Percentiles rank a stretch among this genome's conserved stretches.
phyloP scores from a whole-genome alignment of 2,888 invertebrate species.

The Acleris sparsana region DNA sequence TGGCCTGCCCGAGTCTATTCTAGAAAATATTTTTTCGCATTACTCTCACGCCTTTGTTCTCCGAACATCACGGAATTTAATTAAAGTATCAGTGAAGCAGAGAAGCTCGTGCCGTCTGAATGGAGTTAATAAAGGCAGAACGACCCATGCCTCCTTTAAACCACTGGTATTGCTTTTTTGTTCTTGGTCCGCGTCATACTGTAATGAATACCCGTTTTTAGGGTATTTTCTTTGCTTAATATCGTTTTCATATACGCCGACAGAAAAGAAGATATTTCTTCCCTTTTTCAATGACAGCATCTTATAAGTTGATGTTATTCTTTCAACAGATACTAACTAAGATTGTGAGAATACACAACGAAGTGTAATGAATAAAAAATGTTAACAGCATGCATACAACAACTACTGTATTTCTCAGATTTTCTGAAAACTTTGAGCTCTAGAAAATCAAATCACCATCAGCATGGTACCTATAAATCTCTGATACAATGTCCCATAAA shows the following conservation, averaged over 20 bases:
- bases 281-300: too few species aligned
- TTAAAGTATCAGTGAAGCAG: slow-evolving; percentile 22
- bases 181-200: background rate
- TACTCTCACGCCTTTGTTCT: background rate
- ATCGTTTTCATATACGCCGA: background rate
- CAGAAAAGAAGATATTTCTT: too few species aligned
- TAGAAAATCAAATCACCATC: background rate
- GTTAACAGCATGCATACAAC: too few species aligned
- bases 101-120: slow-evolving; percentile 14
- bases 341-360: too few species aligned
- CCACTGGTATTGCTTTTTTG: background rate
- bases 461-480: slow-evolving; percentile 9
- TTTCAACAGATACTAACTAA: too few species aligned
- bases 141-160: slow-evolving; percentile 16
- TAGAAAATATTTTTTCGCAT: background rate
- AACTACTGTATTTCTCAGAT: too few species aligned
- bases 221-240: background rate
- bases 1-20: too few species aligned
- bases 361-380: too few species aligned
- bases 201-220: background rate
- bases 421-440: too few species aligned
- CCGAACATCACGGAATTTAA: slow-evolving; percentile 21
- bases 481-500: slow-evolving; percentile 18
- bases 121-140: slow-evolving; percentile 31
- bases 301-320: too few species aligned